phyloP scores from a whole-genome alignment of 2,888 invertebrate genomes.

The Patella ulyssiponensis region DNA sequence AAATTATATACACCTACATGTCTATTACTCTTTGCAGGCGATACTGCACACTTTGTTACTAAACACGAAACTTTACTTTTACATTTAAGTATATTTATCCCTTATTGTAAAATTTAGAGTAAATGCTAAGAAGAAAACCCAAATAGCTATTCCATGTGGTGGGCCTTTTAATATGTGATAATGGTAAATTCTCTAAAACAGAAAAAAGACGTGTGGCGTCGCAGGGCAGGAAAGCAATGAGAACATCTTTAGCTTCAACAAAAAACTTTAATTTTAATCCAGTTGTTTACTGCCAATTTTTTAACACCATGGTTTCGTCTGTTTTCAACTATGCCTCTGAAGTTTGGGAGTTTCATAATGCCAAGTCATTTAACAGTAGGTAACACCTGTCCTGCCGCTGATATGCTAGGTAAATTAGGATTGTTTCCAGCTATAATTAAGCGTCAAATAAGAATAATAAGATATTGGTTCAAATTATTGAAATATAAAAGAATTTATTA shows the following conservation, averaged over 20 bases:
- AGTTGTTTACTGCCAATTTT: not conserved
- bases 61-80: not conserved
- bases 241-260: not conserved
- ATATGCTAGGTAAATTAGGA: not conserved
- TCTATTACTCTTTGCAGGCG: not conserved
- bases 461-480: too few species aligned
- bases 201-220: slow-evolving; percentile 9
- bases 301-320: not conserved
- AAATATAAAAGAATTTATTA: too few species aligned
- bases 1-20: too few species aligned
- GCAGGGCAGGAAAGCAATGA: slow-evolving; percentile 3
- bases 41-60: slow-evolving; percentile 9
- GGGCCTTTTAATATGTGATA: not conserved
- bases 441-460: slow-evolving; percentile 10
- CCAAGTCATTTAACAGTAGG: slow-evolving; percentile 6
- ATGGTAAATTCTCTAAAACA: slow-evolving; percentile 10
- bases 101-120: slow-evolving; percentile 6
- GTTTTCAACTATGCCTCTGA: slow-evolving; percentile 18
- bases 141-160: slow-evolving; percentile 7
- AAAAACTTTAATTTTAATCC: not conserved
- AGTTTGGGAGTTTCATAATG: slow-evolving; percentile 11
- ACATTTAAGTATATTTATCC: slow-evolving; percentile 6
- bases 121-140: not conserved
- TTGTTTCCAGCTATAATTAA: not conserved
- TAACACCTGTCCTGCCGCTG: not conserved